Evolutionary conservation across 1,140 invertebrate genomes (phyloP).

Genomic region (Tetragnatha versicolor): DNA sequence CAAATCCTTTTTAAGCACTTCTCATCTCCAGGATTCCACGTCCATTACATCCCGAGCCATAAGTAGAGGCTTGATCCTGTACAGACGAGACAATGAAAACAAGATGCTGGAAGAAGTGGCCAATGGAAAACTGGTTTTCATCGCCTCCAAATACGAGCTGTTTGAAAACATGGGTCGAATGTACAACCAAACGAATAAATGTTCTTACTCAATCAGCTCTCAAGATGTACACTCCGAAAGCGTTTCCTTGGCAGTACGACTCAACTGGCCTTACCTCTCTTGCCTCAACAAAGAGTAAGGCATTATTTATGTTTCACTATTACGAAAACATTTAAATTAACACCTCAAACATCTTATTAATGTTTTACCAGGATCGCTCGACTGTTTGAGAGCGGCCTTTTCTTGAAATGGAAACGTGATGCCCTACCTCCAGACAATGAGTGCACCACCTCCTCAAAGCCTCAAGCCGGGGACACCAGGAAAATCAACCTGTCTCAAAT

Average conservation of each 20-base stretch:
- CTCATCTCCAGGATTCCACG: constrained; percentile 14
- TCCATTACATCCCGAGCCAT: constrained; percentile 8
- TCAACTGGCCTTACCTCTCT: constrained; percentile 74
- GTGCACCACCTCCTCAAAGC: constrained; percentile 73
- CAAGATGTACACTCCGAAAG: constrained; percentile 83
- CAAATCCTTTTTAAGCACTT: neutral
- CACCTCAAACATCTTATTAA: too few relatives aligned
- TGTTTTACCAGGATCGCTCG: constrained; percentile 71
- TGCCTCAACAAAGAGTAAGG: constrained; percentile 68
- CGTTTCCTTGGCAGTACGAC: constrained; percentile 76
- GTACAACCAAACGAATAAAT: constrained; percentile 48
- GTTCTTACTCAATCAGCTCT: constrained; percentile 65
- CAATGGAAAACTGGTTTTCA: constrained; percentile 31
- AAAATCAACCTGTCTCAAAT: constrained; percentile 88
- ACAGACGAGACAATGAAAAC: constrained; percentile 13
- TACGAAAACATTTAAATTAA: too few relatives aligned
- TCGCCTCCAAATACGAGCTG: constrained; percentile 39
- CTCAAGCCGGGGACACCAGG: constrained; percentile 71
- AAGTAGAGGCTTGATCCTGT: constrained; percentile 41
- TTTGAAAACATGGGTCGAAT: constrained; percentile 57
- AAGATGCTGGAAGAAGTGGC: constrained; percentile 44
- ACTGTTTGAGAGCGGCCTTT: constrained; percentile 84
- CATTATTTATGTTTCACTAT: neutral
- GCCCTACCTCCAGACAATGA: constrained; percentile 81
- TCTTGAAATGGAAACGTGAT: constrained; percentile 80